Base-by-base conservation (phyloP, 2,113 vertebrate genomes). In the Apeltes quadracus region DNA sequence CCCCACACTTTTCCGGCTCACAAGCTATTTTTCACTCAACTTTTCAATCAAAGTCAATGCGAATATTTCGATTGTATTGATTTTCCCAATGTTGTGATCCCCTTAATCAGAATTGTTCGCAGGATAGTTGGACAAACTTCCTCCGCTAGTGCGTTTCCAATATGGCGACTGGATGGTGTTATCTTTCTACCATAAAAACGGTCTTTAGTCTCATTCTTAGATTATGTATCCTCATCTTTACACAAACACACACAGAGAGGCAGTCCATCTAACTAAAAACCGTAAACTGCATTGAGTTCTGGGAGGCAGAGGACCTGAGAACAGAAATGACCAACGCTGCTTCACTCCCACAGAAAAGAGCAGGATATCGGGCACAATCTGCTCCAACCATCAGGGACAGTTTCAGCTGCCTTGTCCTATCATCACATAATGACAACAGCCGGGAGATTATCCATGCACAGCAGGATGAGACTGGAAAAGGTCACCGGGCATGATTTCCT, bases 401-500 rank as follows among this genome's bases (percentile, higher is more conserved):
- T 22, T 72, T 27, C 46, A 36, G 39, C 50, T 59, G 51, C 29
- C 67, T 80, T 11, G 0, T 76, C 55, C 75, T 69, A 79, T 69
- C 77, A 46, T 27, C 25, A 61, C 46, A 69, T 58, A 14, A 56
- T 72, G 83, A 82, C 64, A 67, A 66, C 78, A 70, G 79, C 38
- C 74, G 58, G 66, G 73, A 82, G 79, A 88, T 87, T 72, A 87
- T 67, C 79, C 76, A 43, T 41, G 81, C 85, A 70, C 81, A 83
- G 82, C 79, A 13, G 73, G 87, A 84, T 1, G 43, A 34, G 38
- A 39, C 59, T 61, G 69, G 57, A 73, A 85, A 92, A 92, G 88
- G 89, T 91, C 89, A 90, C 51, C 46, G 41, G 41, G 62, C 63
- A 55, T 88, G 82, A 89, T 90, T 84, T 51, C 79, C 73, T 76